phyloP scores from a whole-genome alignment of 37 sponge, comb jelly and placozoan genomes.

The Aplysina aerophoba region DNA sequence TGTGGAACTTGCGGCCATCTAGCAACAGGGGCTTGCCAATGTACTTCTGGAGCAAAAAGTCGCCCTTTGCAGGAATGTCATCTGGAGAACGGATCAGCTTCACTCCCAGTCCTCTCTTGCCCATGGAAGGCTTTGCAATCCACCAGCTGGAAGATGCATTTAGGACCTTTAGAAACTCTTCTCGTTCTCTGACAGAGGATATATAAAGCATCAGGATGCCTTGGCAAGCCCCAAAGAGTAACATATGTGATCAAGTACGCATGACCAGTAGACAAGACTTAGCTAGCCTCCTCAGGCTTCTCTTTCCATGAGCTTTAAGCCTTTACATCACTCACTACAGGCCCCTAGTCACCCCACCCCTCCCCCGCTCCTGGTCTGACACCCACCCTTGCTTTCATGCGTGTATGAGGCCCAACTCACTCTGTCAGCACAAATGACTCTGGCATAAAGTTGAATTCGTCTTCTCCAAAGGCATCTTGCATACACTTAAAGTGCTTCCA shows the following conservation, averaged over 20 bases:
- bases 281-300: too few species aligned
- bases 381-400: too few species aligned
- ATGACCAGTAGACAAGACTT: background rate
- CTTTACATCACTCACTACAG: too few species aligned
- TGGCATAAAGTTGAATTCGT: conserved; percentile 81
- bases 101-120: conserved; percentile 81
- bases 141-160: conserved; percentile 46
- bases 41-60: conserved; percentile 78
- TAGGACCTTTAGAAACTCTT: conserved; percentile 35
- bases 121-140: conserved; percentile 89
- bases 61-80: conserved; percentile 49
- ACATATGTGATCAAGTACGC: too few species aligned
- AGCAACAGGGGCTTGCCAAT: conserved; percentile 74
- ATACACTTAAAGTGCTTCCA: conserved; percentile 86
- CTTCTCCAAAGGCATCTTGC: conserved; percentile 66
- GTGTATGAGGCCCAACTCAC: conserved; percentile 39
- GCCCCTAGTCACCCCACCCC: too few species aligned
- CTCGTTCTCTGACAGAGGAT: conserved; percentile 40
- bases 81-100: conserved; percentile 36
- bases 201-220: background rate
- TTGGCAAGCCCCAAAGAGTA: too few species aligned
- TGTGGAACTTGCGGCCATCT: conserved; percentile 79
- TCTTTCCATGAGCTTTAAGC: too few species aligned
- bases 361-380: too few species aligned
- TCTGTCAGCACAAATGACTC: conserved; percentile 72